phyloP scores from a whole-genome alignment of 2,888 invertebrate genomes.

The Rhingia campestris region DNA sequence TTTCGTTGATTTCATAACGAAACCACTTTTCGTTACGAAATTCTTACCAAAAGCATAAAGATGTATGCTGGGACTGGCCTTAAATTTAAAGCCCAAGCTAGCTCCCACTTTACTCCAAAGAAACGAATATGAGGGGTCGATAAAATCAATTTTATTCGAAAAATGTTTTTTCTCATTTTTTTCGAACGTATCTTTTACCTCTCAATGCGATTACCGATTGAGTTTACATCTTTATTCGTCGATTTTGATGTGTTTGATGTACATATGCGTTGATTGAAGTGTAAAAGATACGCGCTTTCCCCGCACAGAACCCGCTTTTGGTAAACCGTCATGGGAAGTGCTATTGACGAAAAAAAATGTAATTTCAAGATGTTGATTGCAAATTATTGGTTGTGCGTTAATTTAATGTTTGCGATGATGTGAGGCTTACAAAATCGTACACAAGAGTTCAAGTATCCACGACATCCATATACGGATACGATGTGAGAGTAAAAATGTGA shows the following conservation, averaged over 20 bases:
- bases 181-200: constrained; percentile 36
- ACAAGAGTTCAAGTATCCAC: not conserved
- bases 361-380: constrained; percentile 52
- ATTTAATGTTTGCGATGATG: constrained; percentile 33
- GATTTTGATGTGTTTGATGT: constrained; percentile 4
- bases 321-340: not conserved
- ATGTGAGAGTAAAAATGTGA: constrained; percentile 6
- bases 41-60: not conserved
- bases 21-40: constrained; percentile 11
- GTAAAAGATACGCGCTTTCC: constrained; percentile 45
- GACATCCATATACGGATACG: not conserved
- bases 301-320: not conserved
- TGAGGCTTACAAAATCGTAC: constrained; percentile 9
- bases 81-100: not conserved
- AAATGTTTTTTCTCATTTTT: not conserved
- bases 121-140: not conserved
- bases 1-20: constrained; percentile 10
- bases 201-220: constrained; percentile 39
- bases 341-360: constrained; percentile 14
- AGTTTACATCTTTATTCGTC: constrained; percentile 47
- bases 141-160: constrained; percentile 13
- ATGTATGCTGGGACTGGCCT: constrained; percentile 12
- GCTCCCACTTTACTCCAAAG: not conserved
- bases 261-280: constrained; percentile 35
- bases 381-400: constrained; percentile 46